Evolutionary conservation across 2,113 vertebrate genomes (phyloP).

Genomic region (Channa argus): DNA sequence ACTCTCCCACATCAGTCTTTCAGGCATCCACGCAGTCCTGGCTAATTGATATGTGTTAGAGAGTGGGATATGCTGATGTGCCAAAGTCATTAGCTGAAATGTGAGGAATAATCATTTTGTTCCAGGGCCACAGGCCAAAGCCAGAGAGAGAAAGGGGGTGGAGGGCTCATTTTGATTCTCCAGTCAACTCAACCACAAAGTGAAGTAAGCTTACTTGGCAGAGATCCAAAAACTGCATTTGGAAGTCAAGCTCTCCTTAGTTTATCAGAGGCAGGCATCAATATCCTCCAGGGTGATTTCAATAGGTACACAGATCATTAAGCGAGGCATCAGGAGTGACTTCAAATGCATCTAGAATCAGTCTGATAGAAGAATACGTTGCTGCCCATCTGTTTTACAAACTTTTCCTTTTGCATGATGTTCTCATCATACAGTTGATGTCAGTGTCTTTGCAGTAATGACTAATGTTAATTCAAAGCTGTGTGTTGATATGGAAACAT

Average conservation of each 20-base stretch:
- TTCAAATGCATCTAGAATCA: constrained; percentile 64
- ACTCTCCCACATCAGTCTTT: constrained; percentile 53
- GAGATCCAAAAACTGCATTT: constrained; percentile 49
- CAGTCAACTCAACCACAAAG: constrained; percentile 45
- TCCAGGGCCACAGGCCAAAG: constrained; percentile 69
- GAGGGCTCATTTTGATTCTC: constrained; percentile 53
- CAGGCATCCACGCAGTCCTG: constrained; percentile 53
- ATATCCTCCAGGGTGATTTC: constrained; percentile 66
- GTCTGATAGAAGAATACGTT: constrained; percentile 51
- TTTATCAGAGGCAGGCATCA: constrained; percentile 68
- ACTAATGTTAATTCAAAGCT: no score
- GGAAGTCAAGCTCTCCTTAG: constrained; percentile 62
- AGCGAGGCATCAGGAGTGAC: constrained; percentile 53
- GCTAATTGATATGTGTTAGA: constrained; percentile 75
- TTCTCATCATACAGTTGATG: constrained; percentile 21
- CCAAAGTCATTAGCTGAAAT: constrained; percentile 76
- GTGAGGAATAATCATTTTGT: constrained; percentile 77
- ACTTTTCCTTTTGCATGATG: constrained; percentile 3
- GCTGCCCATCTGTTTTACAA: constrained; percentile 58
- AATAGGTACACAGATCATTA: constrained; percentile 75
- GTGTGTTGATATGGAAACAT: not conserved
- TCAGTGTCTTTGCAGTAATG: constrained; percentile 8
- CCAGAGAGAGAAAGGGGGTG: constrained; percentile 9
- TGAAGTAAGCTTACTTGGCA: constrained; percentile 62
- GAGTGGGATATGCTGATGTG: constrained; percentile 63